Evolutionary conservation across 1,140 invertebrate genomes (phyloP).

Genomic region (Bacillus rossius): DNA sequence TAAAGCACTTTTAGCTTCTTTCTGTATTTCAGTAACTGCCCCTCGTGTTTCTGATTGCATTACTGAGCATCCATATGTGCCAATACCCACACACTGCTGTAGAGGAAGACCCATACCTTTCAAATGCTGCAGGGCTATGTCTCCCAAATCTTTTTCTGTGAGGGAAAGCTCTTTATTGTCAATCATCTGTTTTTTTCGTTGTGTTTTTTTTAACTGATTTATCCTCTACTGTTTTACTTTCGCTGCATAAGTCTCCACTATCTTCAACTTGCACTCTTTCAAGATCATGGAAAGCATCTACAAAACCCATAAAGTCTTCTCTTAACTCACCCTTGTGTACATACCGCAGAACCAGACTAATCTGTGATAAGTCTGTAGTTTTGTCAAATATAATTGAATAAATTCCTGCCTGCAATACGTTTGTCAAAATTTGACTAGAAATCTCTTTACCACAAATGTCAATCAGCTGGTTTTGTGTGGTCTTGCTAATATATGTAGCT

Average conservation of each 20-base stretch:
- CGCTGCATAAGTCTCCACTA: background rate
- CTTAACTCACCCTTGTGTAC: slow-evolving; percentile 14
- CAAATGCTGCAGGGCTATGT: slow-evolving; percentile 19
- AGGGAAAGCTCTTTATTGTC: slow-evolving; percentile 18
- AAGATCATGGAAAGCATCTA: slow-evolving; percentile 2
- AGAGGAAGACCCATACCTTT: slow-evolving; percentile 23
- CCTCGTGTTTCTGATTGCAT: slow-evolving; percentile 27
- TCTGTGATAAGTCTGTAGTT: slow-evolving; percentile 22
- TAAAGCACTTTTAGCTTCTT: slow-evolving; percentile 23
- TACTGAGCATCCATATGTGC: slow-evolving; percentile 28
- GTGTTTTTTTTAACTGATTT: background rate
- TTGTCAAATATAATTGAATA: slow-evolving; percentile 22
- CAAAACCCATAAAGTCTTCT: slow-evolving; percentile 26
- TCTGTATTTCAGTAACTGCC: slow-evolving; percentile 19
- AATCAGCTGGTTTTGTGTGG: slow-evolving; percentile 27
- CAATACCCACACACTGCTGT: slow-evolving; percentile 22
- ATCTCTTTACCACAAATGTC: slow-evolving; percentile 17
- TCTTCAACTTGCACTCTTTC: background rate
- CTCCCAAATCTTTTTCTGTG: slow-evolving; percentile 19
- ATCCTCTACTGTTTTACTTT: background rate
- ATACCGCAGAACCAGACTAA: slow-evolving; percentile 22
- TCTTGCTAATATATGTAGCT: slow-evolving; percentile 19
- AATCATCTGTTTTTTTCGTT: too few relatives aligned
- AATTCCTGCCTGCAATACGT: slow-evolving; percentile 9
- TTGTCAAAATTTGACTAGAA: slow-evolving; percentile 16